These are phyloP conservation scores for Delphinus delphis DNA, from an alignment of 2,113 vertebrate genomes.

Conservation along the genomic window DNA sequence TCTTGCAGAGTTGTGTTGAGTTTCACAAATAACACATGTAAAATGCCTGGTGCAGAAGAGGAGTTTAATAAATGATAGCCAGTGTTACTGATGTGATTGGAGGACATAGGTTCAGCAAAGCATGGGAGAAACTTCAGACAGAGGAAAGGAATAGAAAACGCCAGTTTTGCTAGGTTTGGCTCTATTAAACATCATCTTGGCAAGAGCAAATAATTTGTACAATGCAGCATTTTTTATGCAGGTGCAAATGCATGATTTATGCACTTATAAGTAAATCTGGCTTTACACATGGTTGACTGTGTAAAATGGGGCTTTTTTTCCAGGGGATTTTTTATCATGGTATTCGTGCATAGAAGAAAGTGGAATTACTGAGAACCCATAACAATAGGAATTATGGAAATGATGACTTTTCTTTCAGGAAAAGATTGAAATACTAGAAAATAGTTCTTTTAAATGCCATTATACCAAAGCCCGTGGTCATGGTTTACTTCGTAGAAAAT, in stretches of 20 bases:
- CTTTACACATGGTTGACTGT: constrained; percentile 47
- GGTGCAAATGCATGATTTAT: constrained; percentile 69
- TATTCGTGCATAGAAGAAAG: background rate
- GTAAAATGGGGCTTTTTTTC: background rate
- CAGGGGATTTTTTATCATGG: background rate
- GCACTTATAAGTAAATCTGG: constrained; percentile 50
- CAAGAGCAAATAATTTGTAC: constrained; percentile 57
- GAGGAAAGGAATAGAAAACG: background rate
- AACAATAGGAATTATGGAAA: constrained; percentile 25
- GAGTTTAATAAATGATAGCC: constrained; percentile 40
- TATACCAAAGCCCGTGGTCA: background rate
- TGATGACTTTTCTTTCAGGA: background rate
- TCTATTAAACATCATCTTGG: constrained; percentile 58
- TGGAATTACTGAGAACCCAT: background rate
- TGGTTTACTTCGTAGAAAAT: background rate
- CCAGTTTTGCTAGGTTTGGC: constrained; percentile 36
- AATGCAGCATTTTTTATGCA: constrained; percentile 33
- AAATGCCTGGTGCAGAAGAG: background rate
- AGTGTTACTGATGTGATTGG: constrained; percentile 17
- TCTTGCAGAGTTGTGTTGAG: background rate
- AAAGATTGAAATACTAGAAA: constrained; percentile 12
- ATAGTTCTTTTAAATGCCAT: background rate
- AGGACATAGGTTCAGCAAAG: background rate
- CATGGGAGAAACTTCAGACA: constrained; percentile 13
- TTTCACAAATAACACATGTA: constrained; percentile 1